These are phyloP conservation scores for Equus przewalskii DNA, from an alignment of 2,113 vertebrate species.

Conservation along the genomic window DNA sequence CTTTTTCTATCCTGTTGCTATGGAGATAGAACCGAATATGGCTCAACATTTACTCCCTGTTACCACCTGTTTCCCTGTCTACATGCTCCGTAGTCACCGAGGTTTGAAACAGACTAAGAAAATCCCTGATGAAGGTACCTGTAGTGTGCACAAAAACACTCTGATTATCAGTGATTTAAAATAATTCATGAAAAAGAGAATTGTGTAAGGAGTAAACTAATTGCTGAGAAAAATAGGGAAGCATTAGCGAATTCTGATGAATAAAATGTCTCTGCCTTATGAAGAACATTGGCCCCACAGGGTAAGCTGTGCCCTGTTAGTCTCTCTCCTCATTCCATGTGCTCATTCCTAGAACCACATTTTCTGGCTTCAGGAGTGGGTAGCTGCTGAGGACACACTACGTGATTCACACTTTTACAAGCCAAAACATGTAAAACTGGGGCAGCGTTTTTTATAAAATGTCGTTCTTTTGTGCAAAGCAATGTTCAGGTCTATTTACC, in stretches of 20 bases:
- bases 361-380: conserved; percentile 56
- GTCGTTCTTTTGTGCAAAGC: neutral
- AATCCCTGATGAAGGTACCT: neutral
- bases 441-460: neutral
- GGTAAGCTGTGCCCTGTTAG: neutral
- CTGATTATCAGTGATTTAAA: neutral
- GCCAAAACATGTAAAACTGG: conserved; percentile 10
- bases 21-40: conserved; percentile 63
- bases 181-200: neutral
- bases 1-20: conserved; percentile 69
- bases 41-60: conserved; percentile 52
- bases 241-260: neutral
- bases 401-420: conserved; percentile 54
- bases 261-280: neutral
- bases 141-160: neutral
- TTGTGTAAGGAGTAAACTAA: neutral
- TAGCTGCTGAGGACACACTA: conserved; percentile 56
- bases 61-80: conserved; percentile 70
- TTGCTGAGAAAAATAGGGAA: neutral
- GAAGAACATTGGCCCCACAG: neutral
- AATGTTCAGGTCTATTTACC: neutral
- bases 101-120: conserved; percentile 46
- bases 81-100: neutral
- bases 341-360: conserved; percentile 70
- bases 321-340: too few relatives aligned